Conservation (phyloP, 2,797 vertebrate species). For the Prionace glauca region DNA sequence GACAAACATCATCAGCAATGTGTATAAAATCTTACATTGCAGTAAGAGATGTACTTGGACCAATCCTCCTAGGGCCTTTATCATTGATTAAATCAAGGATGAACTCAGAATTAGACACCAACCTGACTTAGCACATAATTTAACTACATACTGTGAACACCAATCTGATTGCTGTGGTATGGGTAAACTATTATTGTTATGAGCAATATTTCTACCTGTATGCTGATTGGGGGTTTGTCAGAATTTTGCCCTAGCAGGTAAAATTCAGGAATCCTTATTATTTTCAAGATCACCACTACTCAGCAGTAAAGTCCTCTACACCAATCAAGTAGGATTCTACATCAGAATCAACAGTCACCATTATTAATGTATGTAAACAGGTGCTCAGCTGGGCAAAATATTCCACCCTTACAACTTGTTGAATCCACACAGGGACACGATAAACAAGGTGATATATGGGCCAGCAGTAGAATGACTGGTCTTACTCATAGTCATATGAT, state of each 20-base stretch:
- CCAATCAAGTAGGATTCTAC: neutral
- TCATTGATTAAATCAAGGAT: neutral
- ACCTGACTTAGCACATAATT: neutral
- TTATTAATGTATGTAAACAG: neutral
- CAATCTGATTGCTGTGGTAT: neutral
- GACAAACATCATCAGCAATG: neutral
- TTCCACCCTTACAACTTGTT: neutral
- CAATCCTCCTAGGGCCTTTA: neutral
- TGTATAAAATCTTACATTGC: neutral
- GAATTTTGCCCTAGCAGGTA: neutral
- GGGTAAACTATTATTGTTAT: neutral
- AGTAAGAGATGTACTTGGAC: neutral
- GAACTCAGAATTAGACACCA: neutral
- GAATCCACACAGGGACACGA: no score
- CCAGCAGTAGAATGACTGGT: neutral
- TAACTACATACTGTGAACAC: neutral
- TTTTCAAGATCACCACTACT: neutral
- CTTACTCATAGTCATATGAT: neutral
- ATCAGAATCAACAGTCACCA: neutral
- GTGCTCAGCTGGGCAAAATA: neutral
- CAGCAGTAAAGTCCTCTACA: neutral
- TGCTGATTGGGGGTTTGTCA: neutral
- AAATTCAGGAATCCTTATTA: neutral
- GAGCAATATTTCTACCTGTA: neutral
- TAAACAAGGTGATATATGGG: neutral